Percentiles rank a stretch among this genome's conserved stretches.
phyloP scores from a whole-genome alignment of 2,113 vertebrate genomes.

The Sisor rabdophorus region DNA sequence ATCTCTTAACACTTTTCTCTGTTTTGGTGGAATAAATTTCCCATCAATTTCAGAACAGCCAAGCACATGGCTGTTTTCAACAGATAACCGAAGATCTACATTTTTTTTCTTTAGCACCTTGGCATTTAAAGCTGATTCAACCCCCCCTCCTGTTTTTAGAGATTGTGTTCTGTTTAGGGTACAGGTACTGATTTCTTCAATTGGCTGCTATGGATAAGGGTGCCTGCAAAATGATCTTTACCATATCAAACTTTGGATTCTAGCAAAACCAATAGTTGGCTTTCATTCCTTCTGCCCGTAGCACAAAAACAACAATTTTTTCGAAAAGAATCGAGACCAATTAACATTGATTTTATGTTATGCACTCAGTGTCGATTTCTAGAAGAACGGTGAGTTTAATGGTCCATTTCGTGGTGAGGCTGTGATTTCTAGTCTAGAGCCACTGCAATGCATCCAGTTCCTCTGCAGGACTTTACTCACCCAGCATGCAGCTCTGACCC shows the following conservation, averaged over 20 bases:
- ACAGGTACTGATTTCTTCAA: too few relatives aligned
- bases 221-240: not conserved
- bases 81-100: too few relatives aligned
- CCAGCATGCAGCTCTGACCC: constrained; percentile 16
- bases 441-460: constrained; percentile 16
- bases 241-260: not conserved
- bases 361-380: constrained; percentile 31
- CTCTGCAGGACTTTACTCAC: constrained; percentile 5
- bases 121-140: too few relatives aligned
- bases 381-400: constrained; percentile 37
- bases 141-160: too few relatives aligned
- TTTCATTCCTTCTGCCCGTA: not conserved
- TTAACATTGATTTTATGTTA: constrained; percentile 18
- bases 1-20: too few relatives aligned
- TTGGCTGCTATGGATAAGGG: too few relatives aligned
- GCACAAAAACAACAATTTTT: constrained; percentile 8
- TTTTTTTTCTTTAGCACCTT: too few relatives aligned
- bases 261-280: not conserved
- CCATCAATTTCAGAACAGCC: too few relatives aligned
- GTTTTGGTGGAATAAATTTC: too few relatives aligned
- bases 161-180: too few relatives aligned
- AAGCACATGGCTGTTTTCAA: too few relatives aligned
- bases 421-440: constrained; percentile 23
- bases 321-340: not conserved
- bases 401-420: constrained; percentile 41